phyloP scores from a whole-genome alignment of 1,140 invertebrate species.

The Ptiloglossa arizonensis region DNA sequence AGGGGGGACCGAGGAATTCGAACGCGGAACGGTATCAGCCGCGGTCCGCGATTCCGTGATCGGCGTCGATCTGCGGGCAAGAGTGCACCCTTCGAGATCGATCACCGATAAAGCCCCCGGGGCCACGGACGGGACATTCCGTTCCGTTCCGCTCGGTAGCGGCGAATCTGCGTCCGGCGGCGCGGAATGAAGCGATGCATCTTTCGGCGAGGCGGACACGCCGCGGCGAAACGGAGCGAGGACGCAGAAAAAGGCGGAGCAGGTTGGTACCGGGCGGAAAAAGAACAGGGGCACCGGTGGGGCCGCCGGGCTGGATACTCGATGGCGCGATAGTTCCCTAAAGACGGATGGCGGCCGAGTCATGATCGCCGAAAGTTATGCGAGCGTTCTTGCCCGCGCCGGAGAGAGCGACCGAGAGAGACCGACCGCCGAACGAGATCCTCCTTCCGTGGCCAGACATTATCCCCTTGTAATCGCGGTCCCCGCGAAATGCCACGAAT shows the following conservation, averaged over 20 bases:
- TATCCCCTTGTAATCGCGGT: constrained; percentile 55
- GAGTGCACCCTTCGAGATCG: constrained; percentile 46
- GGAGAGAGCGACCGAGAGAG: neutral
- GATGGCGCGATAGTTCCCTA: constrained; percentile 67
- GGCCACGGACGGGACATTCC: constrained; percentile 24
- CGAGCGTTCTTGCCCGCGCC: constrained; percentile 61
- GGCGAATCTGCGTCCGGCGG: constrained; percentile 49
- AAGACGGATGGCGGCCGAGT: constrained; percentile 69
- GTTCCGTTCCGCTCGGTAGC: constrained; percentile 40
- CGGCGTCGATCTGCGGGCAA: neutral
- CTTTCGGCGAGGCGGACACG: constrained; percentile 47
- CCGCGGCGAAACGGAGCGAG: constrained; percentile 14
- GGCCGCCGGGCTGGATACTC: constrained; percentile 39
- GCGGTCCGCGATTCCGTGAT: too few species aligned
- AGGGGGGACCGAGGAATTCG: too few species aligned
- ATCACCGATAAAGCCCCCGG: constrained; percentile 41
- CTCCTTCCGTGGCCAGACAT: constrained; percentile 47
- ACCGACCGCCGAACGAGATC: too few species aligned
- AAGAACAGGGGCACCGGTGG: constrained; percentile 21
- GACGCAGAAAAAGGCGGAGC: constrained; percentile 46
- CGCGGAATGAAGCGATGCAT: constrained; percentile 72
- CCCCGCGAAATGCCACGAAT: constrained; percentile 59
- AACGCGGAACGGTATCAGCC: too few species aligned
- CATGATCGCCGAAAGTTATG: constrained; percentile 68
- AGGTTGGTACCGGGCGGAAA: constrained; percentile 18